These are phyloP conservation scores for Emydura subglobosa DNA, from an alignment of 2,113 vertebrate genomes.

Conservation along the genomic window DNA sequence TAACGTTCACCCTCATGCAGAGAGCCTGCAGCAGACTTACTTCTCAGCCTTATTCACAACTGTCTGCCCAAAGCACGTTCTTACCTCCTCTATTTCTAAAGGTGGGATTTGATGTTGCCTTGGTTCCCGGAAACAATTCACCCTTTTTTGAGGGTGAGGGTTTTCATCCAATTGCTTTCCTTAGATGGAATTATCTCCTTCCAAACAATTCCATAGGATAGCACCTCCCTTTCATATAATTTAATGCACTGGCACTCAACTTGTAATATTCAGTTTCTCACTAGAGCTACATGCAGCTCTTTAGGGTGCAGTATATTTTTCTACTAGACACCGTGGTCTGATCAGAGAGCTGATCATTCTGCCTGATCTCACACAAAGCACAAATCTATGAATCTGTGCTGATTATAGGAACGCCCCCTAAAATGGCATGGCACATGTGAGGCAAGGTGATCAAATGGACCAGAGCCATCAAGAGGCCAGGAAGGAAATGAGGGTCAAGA, in stretches of 20 bases:
- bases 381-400: rapidly evolving
- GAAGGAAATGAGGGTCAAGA: not conserved
- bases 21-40: not conserved
- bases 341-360: not conserved
- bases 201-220: not conserved
- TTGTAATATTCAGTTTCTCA: rapidly evolving
- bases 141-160: not conserved
- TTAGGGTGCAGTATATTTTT: not conserved
- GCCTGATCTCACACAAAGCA: rapidly evolving
- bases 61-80: not conserved
- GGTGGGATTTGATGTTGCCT: not conserved
- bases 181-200: not conserved
- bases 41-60: not conserved
- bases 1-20: not conserved
- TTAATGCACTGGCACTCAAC: not conserved
- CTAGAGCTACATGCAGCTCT: not conserved
- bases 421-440: rapidly evolving
- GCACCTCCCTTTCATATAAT: not conserved
- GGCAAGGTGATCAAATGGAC: not conserved
- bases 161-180: not conserved
- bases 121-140: not conserved
- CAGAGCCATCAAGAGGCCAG: not conserved
- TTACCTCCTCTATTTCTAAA: not conserved
- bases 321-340: not conserved
- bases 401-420: rapidly evolving